A percentile compares a stretch with the other conserved stretches of the same genome.
These are phyloP conservation scores for Pseudomyrmex sp. DNA, from an alignment of 1,140 invertebrate genomes.

Conservation along the genomic window DNA sequence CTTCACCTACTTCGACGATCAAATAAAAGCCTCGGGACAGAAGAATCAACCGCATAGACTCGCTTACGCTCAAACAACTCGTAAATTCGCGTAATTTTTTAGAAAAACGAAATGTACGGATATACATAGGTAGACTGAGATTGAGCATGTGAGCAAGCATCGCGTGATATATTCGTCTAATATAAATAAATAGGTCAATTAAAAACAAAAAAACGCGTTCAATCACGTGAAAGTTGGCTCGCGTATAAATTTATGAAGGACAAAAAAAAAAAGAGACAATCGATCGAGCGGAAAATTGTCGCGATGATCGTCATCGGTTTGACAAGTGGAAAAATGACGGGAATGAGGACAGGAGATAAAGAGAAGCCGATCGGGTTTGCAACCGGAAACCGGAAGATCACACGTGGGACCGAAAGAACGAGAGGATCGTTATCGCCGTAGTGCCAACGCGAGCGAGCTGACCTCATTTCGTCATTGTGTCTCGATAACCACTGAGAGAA, in stretches of 20 bases:
- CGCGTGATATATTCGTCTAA: no score
- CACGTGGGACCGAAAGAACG: conserved; percentile 47
- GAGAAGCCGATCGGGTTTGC: background rate
- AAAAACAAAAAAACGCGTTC: conserved; percentile 5
- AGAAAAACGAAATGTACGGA: no score
- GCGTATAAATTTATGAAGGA: conserved; percentile 8
- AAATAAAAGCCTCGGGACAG: no score
- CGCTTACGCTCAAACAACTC: no score
- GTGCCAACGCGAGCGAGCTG: conserved; percentile 41
- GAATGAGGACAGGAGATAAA: conserved; percentile 32
- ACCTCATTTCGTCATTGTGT: conserved; percentile 60
- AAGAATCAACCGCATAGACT: no score
- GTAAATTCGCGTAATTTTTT: no score
- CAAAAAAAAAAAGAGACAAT: background rate
- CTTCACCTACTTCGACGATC: background rate
- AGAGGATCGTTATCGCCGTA: conserved; percentile 61
- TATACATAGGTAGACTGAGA: no score
- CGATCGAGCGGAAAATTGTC: conserved; percentile 10
- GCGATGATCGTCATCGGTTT: background rate
- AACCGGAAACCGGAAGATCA: conserved; percentile 65
- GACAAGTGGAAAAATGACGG: background rate
- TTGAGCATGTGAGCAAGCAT: no score
- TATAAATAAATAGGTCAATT: conserved; percentile 5
- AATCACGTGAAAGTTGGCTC: background rate
- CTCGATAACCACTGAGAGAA: conserved; percentile 42